Base-by-base conservation (phyloP, 2,888 invertebrate species). In the Drosophila anomelani region DNA sequence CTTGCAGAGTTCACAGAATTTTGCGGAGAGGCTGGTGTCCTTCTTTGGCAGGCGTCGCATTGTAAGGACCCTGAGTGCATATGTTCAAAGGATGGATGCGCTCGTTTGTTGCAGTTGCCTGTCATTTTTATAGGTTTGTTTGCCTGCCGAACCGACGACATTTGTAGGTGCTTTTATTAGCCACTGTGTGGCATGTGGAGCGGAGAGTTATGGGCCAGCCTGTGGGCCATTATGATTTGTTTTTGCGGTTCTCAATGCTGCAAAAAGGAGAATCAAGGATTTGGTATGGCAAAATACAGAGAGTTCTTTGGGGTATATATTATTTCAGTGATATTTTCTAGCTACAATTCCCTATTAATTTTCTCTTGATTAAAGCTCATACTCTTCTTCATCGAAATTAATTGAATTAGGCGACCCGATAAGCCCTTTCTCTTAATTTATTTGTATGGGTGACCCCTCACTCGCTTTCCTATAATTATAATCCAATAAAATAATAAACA, bases 51-150 rank as follows among this genome's bases (percentile, higher is more conserved):
- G 76, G 67, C 26, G 66, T 75, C 64, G 60, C 83, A 76, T 74
- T 81, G 85, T 70, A 64, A 64, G 76, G 79, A 81, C 46, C 60
- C 34, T 15, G 39, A 34, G 26, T 64, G 64, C 64, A 64, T 72
- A 17, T 51, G 26, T 23, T 29, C 32, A 15, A 29, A 71, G 32
- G 88, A 89, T 89, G 72, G 76, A 85, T 89, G 80, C 85, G 85
- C 84, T 85, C 84, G 86, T 85, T 89, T 89, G 88, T 89, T 85
- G 84, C 84, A 85, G 89, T 89, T 75, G 86, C 84, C 70, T 85
- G 84, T 89, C 84, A 85, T 88, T 85, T 85, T 85, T 85, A 85
- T 85, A 88, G 84, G 89, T 88, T 85, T 85, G 84, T 85, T 85
- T 85, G 89, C 89, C 84, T 58, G 44, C 49, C 46, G 36, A 41